Base-by-base conservation (phyloP, 2,888 invertebrate species). In the Petrophora chlorosata region DNA sequence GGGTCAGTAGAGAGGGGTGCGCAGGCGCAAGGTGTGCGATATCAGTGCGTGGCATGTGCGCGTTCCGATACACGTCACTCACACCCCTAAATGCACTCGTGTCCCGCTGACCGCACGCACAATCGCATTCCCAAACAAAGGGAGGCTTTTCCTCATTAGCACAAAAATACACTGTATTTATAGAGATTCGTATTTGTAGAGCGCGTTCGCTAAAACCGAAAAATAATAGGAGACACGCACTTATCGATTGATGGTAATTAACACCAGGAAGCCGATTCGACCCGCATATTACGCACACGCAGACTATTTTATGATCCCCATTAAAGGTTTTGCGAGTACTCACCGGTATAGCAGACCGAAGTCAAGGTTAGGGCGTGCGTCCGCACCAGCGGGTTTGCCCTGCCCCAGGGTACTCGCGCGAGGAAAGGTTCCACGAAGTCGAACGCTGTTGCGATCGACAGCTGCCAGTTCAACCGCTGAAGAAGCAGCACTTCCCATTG, bases 351-450 rank as follows among this genome's bases (percentile, higher is more conserved):
- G 77, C 95, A 95, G 56, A 96, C 92, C 28, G 95, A 93, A 56
- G 94, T 93, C 68, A 96, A 92, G 3, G 95, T 95, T 68, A 94
- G 93, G 34, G 95, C 94, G 73, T 96, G 96, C 55, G 93, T 90
- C 62, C 95, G 91, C 26, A 95, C 91, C 32, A 93, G 85, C 34
- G 92, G 85, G 61, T 92, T 92, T 39, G 91, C 82, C 45, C 91
- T 88, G 50, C 92, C 91, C 92, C 94, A 93, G 10, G 92, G 81
- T 56, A 88, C 83, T 63, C 95, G 89, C 63, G 93, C 93, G 55
- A 96, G 86, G 63, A 96, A 92, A 67, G 95, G 96, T 76, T 96
- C 96, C 69, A 96, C 92, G 85, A 95, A 96, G 85, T 96, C 96
- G 81, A 94, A 94, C 5, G 95, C 94, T 0, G 96, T 96, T 41